Percentiles rank a stretch among this genome's conserved stretches.
Evolutionary conservation across 2,113 vertebrate genomes (phyloP).

Genomic region (Saguinus imperator): DNA sequence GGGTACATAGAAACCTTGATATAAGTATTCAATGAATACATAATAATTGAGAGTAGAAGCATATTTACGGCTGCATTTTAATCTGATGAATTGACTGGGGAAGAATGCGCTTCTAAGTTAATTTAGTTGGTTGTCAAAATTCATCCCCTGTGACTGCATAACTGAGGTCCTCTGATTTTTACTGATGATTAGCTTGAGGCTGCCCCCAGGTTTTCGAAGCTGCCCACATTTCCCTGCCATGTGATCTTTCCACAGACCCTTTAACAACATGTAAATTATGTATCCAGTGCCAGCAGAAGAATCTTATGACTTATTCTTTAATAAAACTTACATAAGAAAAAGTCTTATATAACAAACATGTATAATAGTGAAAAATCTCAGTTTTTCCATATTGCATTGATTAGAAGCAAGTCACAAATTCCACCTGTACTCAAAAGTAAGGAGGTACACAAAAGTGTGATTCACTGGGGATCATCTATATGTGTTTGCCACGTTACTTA

Average conservation of each 20-base stretch:
- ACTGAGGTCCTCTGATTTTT: background rate
- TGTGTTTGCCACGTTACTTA: background rate
- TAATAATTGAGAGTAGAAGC: too few species aligned
- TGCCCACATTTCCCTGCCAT: background rate
- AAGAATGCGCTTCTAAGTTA: background rate
- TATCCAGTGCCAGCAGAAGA: background rate
- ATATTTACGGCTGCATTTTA: background rate
- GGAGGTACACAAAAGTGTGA: background rate
- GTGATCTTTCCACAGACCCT: background rate
- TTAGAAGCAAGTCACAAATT: background rate
- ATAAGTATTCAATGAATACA: too few species aligned
- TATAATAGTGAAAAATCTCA: background rate
- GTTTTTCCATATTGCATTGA: background rate
- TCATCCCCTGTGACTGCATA: background rate
- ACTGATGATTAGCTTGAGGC: background rate
- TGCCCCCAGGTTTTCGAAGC: background rate
- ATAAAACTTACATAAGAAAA: too few species aligned
- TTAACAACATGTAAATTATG: background rate
- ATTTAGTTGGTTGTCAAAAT: background rate
- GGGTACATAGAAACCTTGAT: too few species aligned
- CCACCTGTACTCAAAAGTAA: background rate
- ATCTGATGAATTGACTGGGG: background rate
- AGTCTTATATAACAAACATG: background rate
- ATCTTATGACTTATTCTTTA: too few species aligned
- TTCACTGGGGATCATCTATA: background rate